phyloP scores from a whole-genome alignment of 1,140 invertebrate species.

The Homalodisca vitripennis region DNA sequence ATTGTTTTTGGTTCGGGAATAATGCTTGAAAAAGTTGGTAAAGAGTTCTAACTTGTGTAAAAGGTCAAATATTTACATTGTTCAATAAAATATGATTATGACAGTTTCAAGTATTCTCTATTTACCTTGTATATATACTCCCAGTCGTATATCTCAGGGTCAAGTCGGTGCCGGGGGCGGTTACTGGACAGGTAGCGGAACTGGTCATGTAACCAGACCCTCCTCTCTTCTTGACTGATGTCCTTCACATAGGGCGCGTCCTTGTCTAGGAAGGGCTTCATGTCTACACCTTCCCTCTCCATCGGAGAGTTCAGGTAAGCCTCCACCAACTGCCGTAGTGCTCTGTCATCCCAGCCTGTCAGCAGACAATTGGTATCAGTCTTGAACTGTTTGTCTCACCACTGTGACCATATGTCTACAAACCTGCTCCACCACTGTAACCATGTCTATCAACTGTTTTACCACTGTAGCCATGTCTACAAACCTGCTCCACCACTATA shows the following conservation, averaged over 20 bases:
- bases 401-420: not conserved
- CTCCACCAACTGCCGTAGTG: slow-evolving; percentile 69
- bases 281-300: slow-evolving; percentile 57
- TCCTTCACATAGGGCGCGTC: slow-evolving; percentile 61
- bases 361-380: not conserved
- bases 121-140: slow-evolving; percentile 43
- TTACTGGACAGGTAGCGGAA: slow-evolving; percentile 69
- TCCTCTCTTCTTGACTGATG: slow-evolving; percentile 64
- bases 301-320: slow-evolving; percentile 71
- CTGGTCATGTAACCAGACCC: slow-evolving; percentile 63
- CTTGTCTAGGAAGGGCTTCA: slow-evolving; percentile 70
- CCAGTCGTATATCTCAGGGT: slow-evolving; percentile 43
- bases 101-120: not conserved
- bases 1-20: too few species aligned
- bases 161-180: slow-evolving; percentile 44
- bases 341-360: slow-evolving; percentile 71
- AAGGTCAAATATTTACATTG: too few species aligned
- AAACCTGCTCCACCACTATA: too few species aligned
- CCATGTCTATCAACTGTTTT: too few species aligned
- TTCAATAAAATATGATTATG: not conserved
- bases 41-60: too few species aligned
- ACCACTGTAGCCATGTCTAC: too few species aligned
- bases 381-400: not conserved
- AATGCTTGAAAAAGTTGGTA: too few species aligned
- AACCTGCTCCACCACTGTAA: too few species aligned